A percentile compares a stretch with the other conserved stretches of the same genome.
phyloP scores from a whole-genome alignment of 2,113 vertebrate genomes.

The Corythornis cristatus region DNA sequence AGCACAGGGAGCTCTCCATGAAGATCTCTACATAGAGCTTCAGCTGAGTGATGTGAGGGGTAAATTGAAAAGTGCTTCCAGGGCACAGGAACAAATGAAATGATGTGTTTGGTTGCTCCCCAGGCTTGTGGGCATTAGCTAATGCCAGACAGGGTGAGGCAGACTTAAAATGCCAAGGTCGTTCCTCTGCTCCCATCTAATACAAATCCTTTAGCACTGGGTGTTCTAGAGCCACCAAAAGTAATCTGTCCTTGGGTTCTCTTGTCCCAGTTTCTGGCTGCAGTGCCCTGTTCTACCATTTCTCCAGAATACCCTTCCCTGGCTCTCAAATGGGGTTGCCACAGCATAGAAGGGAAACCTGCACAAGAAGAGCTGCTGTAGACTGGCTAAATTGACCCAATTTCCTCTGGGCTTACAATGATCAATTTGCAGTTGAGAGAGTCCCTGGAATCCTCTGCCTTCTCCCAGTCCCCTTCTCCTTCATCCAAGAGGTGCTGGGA shows the following conservation, averaged over 20 bases:
- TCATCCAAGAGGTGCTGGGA: background rate
- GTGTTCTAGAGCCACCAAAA: background rate
- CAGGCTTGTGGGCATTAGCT: background rate
- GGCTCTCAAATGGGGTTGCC: background rate
- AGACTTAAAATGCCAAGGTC: background rate
- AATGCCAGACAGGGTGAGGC: background rate
- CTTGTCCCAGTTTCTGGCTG: background rate
- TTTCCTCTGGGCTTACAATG: background rate
- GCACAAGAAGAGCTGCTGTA: background rate
- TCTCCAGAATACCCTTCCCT: background rate
- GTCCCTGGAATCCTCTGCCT: background rate
- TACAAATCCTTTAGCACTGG: background rate
- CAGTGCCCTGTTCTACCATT: background rate
- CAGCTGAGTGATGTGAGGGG: background rate
- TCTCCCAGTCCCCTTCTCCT: background rate
- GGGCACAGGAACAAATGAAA: background rate
- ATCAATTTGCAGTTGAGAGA: background rate
- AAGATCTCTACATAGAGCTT: fast-evolving
- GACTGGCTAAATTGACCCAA: background rate
- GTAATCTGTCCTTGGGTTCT: background rate
- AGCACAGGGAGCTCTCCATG: background rate
- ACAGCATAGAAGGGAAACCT: background rate
- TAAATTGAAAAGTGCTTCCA: background rate
- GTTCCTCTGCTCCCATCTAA: background rate
- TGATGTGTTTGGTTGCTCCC: background rate